Base-by-base conservation (phyloP, 2,113 vertebrate species). In the Thamnaconus septentrionalis region DNA sequence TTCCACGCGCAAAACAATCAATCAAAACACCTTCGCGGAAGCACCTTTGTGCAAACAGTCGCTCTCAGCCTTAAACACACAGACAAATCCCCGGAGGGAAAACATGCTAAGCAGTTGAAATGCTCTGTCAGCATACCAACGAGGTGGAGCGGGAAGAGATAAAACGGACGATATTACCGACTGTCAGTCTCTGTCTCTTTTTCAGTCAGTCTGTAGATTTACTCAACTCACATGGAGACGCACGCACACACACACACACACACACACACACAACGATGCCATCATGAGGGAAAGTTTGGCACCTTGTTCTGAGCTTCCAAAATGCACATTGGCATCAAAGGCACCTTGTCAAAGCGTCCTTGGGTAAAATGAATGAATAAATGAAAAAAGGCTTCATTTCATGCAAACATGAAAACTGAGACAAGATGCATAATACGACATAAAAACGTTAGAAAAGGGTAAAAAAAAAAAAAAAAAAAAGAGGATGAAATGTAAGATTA, bases 121-220 rank as follows among this genome's bases (percentile, higher is more conserved):
- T 59, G 48, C 56, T 41, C 53, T 47, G 54, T 44, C 70, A 75
- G 39, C 1, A 7, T 11, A 10, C 8, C 7, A 4, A 48, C 49
- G 41, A 57, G 41, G 61, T 50, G 59, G 46, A 54, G 61, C 54
- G 10, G 8, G 50, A 71, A 66, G 73, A 67, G 53, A 65, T 64
- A 69, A 78, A 73, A 69, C 71, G 72, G 62, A 5, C 11, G 46
- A 9, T 52, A 53, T 78, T 40, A 64, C 53, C 68, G 53, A 50
- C 62, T 74, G 63, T 76, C 61, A 59, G 46, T 61, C 51, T 59
- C 42, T 48, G 31, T 40, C 53, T 61, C 41, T 56, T 47, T 8
- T 18, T 0, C 31, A 5, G 31, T 55, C 41, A 8, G 39, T 31
- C 48, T 67, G 39, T 53, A 48, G 53, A 66, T 63, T 40, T 46